Evolutionary conservation across 2,888 invertebrate genomes (phyloP).

Genomic region (Drosophila ezoana): DNA sequence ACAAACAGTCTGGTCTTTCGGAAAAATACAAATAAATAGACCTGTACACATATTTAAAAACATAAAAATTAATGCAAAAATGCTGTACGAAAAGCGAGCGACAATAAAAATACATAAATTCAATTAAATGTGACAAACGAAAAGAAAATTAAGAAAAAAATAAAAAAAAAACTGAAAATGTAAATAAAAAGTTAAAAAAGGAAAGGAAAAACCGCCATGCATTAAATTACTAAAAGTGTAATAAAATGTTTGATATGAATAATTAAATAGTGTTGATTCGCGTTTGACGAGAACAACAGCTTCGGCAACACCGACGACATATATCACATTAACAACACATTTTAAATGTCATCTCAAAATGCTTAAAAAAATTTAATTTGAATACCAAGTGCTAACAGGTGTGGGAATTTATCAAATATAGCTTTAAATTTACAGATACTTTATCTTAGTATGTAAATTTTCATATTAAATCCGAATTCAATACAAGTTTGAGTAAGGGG

Average conservation of each 20-base stretch:
- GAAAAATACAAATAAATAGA: slow-evolving; percentile 31
- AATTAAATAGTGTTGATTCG: slow-evolving; percentile 61
- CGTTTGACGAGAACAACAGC: slow-evolving; percentile 42
- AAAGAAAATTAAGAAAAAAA: slow-evolving; percentile 27
- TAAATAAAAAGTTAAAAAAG: slow-evolving; percentile 15
- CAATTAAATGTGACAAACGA: slow-evolving; percentile 80
- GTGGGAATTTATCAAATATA: background rate
- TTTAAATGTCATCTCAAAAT: slow-evolving; percentile 17
- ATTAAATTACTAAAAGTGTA: slow-evolving; percentile 77
- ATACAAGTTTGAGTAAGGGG: too few species aligned
- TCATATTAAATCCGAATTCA: too few species aligned
- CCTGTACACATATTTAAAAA: slow-evolving; percentile 55
- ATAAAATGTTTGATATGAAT: slow-evolving; percentile 75
- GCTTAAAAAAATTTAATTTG: slow-evolving; percentile 19
- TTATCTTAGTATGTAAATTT: too few species aligned
- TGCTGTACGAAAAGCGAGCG: slow-evolving; percentile 60
- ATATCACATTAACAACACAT: slow-evolving; percentile 64
- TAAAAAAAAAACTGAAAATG: background rate
- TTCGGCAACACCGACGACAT: slow-evolving; percentile 42
- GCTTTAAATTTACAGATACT: too few species aligned
- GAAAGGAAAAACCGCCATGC: slow-evolving; percentile 39
- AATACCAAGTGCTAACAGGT: background rate
- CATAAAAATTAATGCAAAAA: slow-evolving; percentile 81
- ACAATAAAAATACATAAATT: slow-evolving; percentile 80
- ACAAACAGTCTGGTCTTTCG: slow-evolving; percentile 59